A percentile compares a stretch with the other conserved stretches of the same genome.
phyloP scores from a whole-genome alignment of 1,140 invertebrate genomes.

The Drosophila truncata region DNA sequence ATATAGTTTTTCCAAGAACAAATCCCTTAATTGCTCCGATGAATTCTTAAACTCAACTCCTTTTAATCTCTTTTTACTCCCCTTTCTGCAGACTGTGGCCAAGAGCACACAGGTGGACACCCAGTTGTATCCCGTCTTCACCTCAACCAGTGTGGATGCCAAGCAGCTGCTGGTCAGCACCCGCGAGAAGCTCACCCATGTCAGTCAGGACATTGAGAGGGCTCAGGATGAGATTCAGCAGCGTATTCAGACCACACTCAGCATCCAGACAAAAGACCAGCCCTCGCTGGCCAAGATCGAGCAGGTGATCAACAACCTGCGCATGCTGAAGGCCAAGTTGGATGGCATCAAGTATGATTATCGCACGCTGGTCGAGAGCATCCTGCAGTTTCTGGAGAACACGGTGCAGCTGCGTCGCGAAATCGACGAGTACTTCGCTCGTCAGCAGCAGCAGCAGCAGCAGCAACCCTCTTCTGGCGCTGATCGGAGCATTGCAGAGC shows the following conservation, averaged over 20 bases:
- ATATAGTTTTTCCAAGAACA: too few relatives aligned
- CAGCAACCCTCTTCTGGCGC: constrained; percentile 37
- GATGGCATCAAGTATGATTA: constrained; percentile 90
- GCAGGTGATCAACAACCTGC: constrained; percentile 86
- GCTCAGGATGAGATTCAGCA: constrained; percentile 90
- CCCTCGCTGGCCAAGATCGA: constrained; percentile 88
- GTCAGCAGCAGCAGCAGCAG: constrained; percentile 36
- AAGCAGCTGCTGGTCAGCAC: constrained; percentile 87
- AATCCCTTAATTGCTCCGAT: too few relatives aligned
- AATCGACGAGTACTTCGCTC: constrained; percentile 79
- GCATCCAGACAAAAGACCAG: constrained; percentile 87
- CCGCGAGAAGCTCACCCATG: constrained; percentile 86
- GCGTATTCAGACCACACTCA: constrained; percentile 88
- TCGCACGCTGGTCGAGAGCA: constrained; percentile 90
- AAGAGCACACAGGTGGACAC: constrained; percentile 91
- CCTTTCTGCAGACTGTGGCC: constrained; percentile 88
- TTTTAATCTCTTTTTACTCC: neutral
- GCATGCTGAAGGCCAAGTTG: constrained; percentile 86
- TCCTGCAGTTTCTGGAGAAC: constrained; percentile 85
- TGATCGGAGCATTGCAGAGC: constrained; percentile 75
- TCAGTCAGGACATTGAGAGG: constrained; percentile 90
- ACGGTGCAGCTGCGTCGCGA: constrained; percentile 69
- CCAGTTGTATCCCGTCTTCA: constrained; percentile 92
- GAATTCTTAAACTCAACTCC: too few relatives aligned
- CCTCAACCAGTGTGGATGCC: constrained; percentile 87